A percentile compares a stretch with the other conserved stretches of the same genome.
Conservation (phyloP, 2,113 vertebrate species). For the Hippopotamus amphibius region DNA sequence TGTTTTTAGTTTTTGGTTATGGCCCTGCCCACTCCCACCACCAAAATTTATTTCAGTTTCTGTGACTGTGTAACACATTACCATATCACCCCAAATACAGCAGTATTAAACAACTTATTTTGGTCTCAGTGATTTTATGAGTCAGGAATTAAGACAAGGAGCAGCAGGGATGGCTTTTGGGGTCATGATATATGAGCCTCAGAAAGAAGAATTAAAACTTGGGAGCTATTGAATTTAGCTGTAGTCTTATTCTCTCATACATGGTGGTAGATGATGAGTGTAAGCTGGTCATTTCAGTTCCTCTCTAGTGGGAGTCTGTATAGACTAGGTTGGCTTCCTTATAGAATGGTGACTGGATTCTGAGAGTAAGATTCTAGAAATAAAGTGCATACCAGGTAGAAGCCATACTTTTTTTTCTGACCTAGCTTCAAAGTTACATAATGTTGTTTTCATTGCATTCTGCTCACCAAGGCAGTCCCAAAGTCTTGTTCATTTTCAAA, state of each 20-base stretch:
- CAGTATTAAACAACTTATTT: background rate
- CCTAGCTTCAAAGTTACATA: background rate
- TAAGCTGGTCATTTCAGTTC: background rate
- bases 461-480: background rate
- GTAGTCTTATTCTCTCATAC: background rate
- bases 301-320: background rate
- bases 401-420: background rate
- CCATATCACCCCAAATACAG: background rate
- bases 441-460: background rate
- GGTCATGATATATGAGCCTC: background rate
- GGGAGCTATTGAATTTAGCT: background rate
- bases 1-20: background rate
- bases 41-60: background rate
- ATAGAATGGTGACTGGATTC: background rate
- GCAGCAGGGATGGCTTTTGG: background rate
- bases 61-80: background rate
- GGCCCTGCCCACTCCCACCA: background rate
- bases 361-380: background rate
- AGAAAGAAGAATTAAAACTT: background rate
- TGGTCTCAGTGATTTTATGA: background rate
- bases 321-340: background rate
- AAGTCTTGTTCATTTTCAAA: background rate
- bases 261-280: fast-evolving
- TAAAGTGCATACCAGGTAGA: background rate
- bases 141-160: background rate